phyloP scores from a whole-genome alignment of 2,797 vertebrate species.

The Sebastes itinus region DNA sequence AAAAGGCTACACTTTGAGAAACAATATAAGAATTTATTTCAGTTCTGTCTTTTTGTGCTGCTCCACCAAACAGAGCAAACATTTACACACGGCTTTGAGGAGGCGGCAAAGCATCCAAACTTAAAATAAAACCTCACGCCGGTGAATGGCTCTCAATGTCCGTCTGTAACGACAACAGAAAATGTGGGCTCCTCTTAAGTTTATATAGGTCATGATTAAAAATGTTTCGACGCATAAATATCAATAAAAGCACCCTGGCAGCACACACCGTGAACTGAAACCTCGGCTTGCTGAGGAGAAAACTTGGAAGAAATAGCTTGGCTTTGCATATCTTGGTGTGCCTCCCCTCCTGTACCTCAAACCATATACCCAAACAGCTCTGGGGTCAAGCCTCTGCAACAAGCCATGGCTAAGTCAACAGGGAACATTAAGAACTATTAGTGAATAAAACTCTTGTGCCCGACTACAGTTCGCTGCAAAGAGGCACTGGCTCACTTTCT shows the following conservation, averaged over 20 bases:
- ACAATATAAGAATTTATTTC: constrained; percentile 50
- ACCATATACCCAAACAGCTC: constrained; percentile 79
- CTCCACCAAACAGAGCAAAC: constrained; percentile 64
- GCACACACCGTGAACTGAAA: constrained; percentile 28
- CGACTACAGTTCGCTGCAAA: constrained; percentile 57
- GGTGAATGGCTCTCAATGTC: constrained; percentile 73
- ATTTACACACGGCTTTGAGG: constrained; percentile 68
- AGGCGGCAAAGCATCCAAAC: constrained; percentile 45
- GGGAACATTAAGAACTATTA: constrained; percentile 78
- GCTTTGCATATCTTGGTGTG: constrained; percentile 70
- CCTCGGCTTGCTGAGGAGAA: constrained; percentile 49
- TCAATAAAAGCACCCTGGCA: constrained; percentile 59
- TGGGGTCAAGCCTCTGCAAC: constrained; percentile 80
- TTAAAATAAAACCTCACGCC: constrained; percentile 66
- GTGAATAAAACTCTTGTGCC: constrained; percentile 87
- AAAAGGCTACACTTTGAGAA: constrained; percentile 6
- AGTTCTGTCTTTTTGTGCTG: constrained; percentile 54
- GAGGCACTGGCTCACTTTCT: constrained; percentile 69
- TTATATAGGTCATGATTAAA: constrained; percentile 78
- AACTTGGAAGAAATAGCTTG: constrained; percentile 67
- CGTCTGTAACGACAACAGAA: constrained; percentile 67
- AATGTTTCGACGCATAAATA: constrained; percentile 76
- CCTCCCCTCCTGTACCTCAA: constrained; percentile 76
- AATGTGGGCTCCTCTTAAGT: constrained; percentile 67
- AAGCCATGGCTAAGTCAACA: constrained; percentile 80